Evolutionary conservation across 2,113 vertebrate genomes (phyloP), one percentile per base, ranked within the genome.

Genomic region (Ceratotherium simum): DNA sequence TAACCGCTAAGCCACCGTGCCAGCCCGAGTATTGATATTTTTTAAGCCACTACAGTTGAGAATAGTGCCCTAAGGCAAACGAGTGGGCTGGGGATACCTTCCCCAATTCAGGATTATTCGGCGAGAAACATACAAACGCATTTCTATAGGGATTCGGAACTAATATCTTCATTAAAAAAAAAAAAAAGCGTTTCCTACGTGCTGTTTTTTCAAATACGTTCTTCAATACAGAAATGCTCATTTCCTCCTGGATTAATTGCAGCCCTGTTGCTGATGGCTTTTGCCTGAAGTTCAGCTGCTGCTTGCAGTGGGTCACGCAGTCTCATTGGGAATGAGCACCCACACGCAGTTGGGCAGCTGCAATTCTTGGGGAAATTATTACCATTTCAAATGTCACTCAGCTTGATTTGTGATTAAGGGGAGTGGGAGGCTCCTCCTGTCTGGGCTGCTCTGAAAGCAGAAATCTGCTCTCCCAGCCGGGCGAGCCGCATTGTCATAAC

Each of bases 301-400:
- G 98, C 94, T 91, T 97, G 96, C 97, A 81, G 83, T 83, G 96
- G 97, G 92, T 81, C 97, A 95, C 97, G 97, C 83, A 95, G n/a
- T 96, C 97, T 97, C 98, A 97, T 64, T 87, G 95, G 96, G 97
- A 97, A 96, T 36, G 96, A 95, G 91, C 97, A 82, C 95, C 65
- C 73, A 97, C 97, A 97, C 83, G 86, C 98, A 97, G 97, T 97
- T 96, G 96, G 98, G 97, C 98, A 98, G 98, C 98, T 98, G 98
- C 98, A 96, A 95, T 97, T 98, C 90, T 75, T 97, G 98, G 98
- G 98, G 98, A 98, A 98, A 98, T 98, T 95, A 98, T 98, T 98
- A 97, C 98, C 98, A 97, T 98, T 98, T 98, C 98, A 97, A 82
- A 98, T 98, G 98, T 98, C 98, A 98, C 97, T 99, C 98, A 98